These are phyloP conservation scores for Helobdella robusta DNA, from an alignment of 2,888 invertebrate species.

Conservation along the genomic window DNA sequence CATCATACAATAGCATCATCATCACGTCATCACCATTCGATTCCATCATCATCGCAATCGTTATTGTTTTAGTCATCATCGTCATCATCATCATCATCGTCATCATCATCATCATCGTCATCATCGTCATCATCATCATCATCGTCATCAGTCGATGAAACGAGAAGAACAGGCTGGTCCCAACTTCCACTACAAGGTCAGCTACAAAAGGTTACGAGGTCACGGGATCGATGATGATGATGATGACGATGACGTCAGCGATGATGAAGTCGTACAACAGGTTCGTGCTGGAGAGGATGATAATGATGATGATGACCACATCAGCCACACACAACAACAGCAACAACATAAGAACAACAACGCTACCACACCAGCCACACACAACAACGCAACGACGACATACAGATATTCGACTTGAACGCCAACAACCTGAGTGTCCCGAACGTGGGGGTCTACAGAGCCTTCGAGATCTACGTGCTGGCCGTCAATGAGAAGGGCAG, in stretches of 20 bases:
- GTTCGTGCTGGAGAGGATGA: neutral
- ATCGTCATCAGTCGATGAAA: constrained; percentile 71
- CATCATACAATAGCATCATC: too few species aligned
- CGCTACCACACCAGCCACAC: constrained; percentile 35
- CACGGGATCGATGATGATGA: constrained; percentile 63
- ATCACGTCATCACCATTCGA: too few species aligned
- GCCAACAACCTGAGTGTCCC: constrained; percentile 60
- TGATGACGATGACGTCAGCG: constrained; percentile 53
- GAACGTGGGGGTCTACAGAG: constrained; percentile 72
- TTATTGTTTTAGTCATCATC: too few species aligned
- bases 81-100: neutral
- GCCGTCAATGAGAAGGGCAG: constrained; percentile 71
- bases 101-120: constrained; percentile 5
- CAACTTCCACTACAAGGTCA: constrained; percentile 79
- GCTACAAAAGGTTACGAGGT: constrained; percentile 59
- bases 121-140: constrained; percentile 14
- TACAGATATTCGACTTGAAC: constrained; percentile 65
- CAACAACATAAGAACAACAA: neutral
- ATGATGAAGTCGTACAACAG: constrained; percentile 14
- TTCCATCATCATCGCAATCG: too few species aligned
- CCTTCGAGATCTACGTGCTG: constrained; percentile 77
- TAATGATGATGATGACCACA: too few species aligned
- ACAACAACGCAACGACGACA: too few species aligned
- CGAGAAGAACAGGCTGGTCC: constrained; percentile 92
- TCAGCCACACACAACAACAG: too few species aligned